A percentile compares a stretch with the other conserved stretches of the same genome.
Conservation (phyloP, 2,113 vertebrate genomes). For the Odocoileus virginianus region DNA sequence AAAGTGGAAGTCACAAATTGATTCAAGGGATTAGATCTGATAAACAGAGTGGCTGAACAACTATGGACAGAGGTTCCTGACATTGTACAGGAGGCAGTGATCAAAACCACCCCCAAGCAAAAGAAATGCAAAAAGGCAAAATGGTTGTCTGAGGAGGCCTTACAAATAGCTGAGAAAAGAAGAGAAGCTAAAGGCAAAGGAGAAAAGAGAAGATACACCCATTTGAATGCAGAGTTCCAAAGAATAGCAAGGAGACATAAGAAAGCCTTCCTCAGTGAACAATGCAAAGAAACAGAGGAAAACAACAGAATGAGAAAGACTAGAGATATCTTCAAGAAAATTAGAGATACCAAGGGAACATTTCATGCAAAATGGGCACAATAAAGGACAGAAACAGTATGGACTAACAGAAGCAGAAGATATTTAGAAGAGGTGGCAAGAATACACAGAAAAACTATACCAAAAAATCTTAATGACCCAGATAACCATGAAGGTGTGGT, state of each 20-base stretch:
- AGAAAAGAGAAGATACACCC: background rate
- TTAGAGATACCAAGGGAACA: background rate
- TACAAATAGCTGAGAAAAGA: background rate
- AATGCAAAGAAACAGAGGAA: background rate
- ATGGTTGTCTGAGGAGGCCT: background rate
- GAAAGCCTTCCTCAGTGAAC: background rate
- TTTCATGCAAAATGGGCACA: background rate
- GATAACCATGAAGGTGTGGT: background rate
- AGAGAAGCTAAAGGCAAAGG: background rate
- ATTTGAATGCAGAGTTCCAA: background rate
- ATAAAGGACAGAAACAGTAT: background rate
- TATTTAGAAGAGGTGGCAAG: background rate
- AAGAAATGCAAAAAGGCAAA: background rate
- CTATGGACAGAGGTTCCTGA: background rate
- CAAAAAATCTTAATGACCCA: background rate
- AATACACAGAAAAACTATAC: background rate
- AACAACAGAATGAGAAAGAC: background rate
- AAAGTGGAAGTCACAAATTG: background rate
- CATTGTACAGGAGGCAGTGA: background rate
- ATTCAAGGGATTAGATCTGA: background rate
- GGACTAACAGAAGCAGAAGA: background rate
- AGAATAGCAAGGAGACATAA: background rate
- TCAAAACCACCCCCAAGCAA: background rate
- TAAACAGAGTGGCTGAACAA: background rate
- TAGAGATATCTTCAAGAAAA: background rate